A percentile compares a stretch with the other conserved stretches of the same genome.
phyloP scores from a whole-genome alignment of 30 jellyfish, hydroid and myxozoan genomes.

The Aurelia aurita region DNA sequence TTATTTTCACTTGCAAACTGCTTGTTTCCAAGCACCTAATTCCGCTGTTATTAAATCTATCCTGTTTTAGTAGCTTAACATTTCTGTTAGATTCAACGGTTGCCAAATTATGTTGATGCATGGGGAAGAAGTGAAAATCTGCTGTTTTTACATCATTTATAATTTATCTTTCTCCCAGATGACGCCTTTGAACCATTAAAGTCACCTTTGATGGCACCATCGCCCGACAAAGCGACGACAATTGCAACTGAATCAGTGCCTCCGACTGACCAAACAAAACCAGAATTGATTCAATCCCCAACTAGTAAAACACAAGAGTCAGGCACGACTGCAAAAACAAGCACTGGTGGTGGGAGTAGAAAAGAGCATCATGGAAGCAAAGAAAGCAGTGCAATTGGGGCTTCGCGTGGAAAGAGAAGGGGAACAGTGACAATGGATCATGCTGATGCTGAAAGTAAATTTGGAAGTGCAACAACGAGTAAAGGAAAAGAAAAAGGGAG shows the following conservation, averaged over 20 bases:
- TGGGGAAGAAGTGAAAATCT: neutral
- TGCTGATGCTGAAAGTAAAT: constrained; percentile 13
- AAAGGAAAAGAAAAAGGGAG: constrained; percentile 25
- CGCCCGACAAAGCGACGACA: constrained; percentile 51
- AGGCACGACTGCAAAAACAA: constrained; percentile 9
- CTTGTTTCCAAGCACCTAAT: no score
- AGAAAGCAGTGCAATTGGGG: constrained; percentile 22
- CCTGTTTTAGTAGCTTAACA: no score
- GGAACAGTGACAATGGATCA: constrained; percentile 39
- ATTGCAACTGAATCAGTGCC: constrained; percentile 26
- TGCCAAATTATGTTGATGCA: neutral
- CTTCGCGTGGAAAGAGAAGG: constrained; percentile 47
- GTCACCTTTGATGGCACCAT: constrained; percentile 23
- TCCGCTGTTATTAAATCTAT: no score
- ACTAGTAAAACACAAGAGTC: constrained; percentile 27
- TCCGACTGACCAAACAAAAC: constrained; percentile 17
- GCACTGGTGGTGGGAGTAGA: constrained; percentile 49
- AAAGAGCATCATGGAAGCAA: constrained; percentile 30
- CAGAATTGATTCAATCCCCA: constrained; percentile 41
- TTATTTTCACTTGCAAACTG: no score
- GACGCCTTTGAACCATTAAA: constrained; percentile 5
- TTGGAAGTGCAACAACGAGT: constrained; percentile 18
- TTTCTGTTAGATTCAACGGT: no score
- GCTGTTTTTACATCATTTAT: neutral
- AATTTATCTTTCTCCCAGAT: neutral